These are phyloP conservation scores for Acrocephalus scirpaceus DNA, from an alignment of 2,797 vertebrate genomes.

Conservation along the genomic window DNA sequence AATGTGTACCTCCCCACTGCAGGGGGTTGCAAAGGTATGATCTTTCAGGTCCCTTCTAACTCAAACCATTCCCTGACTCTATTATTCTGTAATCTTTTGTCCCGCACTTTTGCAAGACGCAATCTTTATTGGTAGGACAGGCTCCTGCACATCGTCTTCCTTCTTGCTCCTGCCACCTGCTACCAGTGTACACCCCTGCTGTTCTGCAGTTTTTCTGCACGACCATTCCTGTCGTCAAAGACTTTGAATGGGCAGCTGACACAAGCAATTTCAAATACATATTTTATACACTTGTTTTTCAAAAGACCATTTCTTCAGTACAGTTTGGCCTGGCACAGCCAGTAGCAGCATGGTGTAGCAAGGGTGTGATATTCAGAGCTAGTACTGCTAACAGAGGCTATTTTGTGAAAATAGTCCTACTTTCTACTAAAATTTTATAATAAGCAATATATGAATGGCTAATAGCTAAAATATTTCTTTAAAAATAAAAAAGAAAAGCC, in stretches of 20 bases:
- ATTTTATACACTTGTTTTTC: not conserved
- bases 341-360: not conserved
- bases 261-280: not conserved
- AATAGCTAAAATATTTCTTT: not conserved
- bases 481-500: not conserved
- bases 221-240: not conserved
- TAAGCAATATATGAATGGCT: not conserved
- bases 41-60: not conserved
- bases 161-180: not conserved
- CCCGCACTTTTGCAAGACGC: not conserved
- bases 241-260: not conserved
- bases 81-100: not conserved
- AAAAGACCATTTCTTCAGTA: not conserved
- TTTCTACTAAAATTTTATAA: not conserved
- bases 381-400: not conserved
- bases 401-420: not conserved
- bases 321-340: accelerated
- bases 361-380: not conserved
- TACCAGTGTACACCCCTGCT: accelerated
- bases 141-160: not conserved
- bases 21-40: not conserved
- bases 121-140: not conserved
- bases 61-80: not conserved
- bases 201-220: no score
- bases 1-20: no score